A percentile compares a stretch with the other conserved stretches of the same genome.
phyloP scores from a whole-genome alignment of 2,797 vertebrate species.

The Microctenopoma steveboyesi region DNA sequence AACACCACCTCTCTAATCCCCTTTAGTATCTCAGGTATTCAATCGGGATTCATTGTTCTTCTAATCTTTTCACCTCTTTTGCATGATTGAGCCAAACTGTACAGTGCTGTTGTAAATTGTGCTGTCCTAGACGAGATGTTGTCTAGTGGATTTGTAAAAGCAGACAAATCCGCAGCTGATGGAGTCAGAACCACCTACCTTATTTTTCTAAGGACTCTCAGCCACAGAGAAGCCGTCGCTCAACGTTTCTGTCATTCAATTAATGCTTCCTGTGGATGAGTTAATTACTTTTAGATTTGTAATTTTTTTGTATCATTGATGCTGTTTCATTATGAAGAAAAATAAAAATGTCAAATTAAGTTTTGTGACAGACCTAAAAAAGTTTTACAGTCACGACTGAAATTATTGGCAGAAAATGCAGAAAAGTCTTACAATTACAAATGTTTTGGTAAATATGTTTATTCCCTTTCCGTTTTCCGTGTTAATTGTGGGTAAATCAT shows the following conservation, averaged over 20 bases:
- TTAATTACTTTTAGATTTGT: conserved; percentile 66
- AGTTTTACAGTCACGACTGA: no score
- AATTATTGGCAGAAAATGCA: no score
- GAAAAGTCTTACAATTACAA: no score
- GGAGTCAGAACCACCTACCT: conserved; percentile 50
- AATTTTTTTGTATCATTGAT: conserved; percentile 81
- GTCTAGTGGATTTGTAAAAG: conserved; percentile 30
- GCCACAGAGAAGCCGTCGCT: conserved; percentile 52
- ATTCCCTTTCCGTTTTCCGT: no score
- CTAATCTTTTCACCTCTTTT: conserved; percentile 35
- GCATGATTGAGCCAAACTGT: conserved; percentile 62
- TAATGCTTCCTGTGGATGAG: conserved; percentile 67
- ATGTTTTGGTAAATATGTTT: no score
- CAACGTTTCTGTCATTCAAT: conserved; percentile 46
- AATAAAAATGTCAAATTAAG: conserved; percentile 80
- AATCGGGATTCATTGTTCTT: conserved; percentile 24
- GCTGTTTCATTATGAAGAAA: conserved; percentile 79
- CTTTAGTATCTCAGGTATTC: conserved; percentile 67
- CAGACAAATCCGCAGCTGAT: conserved; percentile 28
- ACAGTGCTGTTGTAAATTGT: conserved; percentile 36
- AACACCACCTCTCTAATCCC: conserved; percentile 35
- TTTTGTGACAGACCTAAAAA: no score
- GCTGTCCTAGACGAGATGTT: conserved; percentile 29
- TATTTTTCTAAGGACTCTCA: conserved; percentile 61
- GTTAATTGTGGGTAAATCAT: no score